Conservation (phyloP, 2,113 vertebrate genomes). For the Amblyopsis rosae region DNA sequence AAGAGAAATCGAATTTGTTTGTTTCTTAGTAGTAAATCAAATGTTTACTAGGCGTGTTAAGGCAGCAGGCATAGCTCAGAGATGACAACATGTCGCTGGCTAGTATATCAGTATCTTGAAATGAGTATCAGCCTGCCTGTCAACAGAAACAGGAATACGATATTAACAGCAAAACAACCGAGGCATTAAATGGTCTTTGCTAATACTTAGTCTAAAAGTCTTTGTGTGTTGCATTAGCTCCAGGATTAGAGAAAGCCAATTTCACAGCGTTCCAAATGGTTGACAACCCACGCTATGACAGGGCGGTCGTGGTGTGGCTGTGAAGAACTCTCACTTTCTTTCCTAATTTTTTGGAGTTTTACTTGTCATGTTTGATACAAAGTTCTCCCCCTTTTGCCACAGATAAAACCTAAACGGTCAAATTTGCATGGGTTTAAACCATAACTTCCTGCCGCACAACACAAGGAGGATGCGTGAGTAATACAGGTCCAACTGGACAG, state of each 20-base stretch:
- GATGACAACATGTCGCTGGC: conserved; percentile 2
- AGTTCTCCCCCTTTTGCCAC: no score
- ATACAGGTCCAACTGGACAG: no score
- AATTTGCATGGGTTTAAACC: no score
- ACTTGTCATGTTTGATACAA: no score
- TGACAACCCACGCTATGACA: conserved; percentile 7
- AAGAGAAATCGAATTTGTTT: background rate
- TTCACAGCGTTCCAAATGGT: conserved; percentile 29
- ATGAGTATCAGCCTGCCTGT: conserved; percentile 15
- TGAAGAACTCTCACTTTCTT: no score
- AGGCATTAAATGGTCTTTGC: conserved; percentile 21
- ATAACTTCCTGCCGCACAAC: no score
- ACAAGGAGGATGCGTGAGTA: no score
- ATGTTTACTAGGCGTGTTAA: background rate
- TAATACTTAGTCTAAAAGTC: conserved; percentile 31
- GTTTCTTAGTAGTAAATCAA: background rate
- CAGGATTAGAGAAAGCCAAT: conserved; percentile 49
- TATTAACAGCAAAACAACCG: conserved; percentile 10
- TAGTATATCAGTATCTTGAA: background rate
- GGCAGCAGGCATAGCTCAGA: background rate
- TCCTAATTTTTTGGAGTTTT: no score
- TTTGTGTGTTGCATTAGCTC: conserved; percentile 37
- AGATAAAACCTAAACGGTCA: no score
- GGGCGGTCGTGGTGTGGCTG: no score
- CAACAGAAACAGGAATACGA: background rate